Conservation (phyloP, 2,888 invertebrate species). For the Salpingus planirostris region DNA sequence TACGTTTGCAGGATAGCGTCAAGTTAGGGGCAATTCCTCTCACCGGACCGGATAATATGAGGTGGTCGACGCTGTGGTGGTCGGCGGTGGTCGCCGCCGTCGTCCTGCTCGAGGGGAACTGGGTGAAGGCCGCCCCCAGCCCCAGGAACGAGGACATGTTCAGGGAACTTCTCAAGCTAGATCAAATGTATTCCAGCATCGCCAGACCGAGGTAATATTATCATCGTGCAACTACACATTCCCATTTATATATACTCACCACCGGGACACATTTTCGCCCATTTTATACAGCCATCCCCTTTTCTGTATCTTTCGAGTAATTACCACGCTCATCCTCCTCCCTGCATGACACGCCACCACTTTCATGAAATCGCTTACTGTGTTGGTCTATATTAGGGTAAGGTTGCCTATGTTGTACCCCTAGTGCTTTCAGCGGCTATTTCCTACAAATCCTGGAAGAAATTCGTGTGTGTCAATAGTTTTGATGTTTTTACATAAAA, state of each 20-base stretch:
- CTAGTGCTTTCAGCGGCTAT: too few species aligned
- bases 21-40: constrained; percentile 7
- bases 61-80: constrained; percentile 31
- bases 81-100: constrained; percentile 26
- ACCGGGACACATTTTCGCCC: too few species aligned
- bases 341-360: too few species aligned
- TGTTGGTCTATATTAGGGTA: too few species aligned
- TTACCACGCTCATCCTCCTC: too few species aligned
- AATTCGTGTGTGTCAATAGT: too few species aligned
- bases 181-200: constrained; percentile 29
- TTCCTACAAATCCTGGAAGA: too few species aligned
- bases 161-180: constrained; percentile 27
- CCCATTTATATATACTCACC: not conserved
- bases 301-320: too few species aligned
- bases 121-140: constrained; percentile 22
- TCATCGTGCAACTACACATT: not conserved
- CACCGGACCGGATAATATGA: constrained; percentile 27
- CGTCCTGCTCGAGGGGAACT: constrained; percentile 20
- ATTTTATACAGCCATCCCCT: too few species aligned
- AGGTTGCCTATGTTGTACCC: too few species aligned
- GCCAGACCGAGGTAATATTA: constrained; percentile 29
- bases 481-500: too few species aligned
- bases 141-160: constrained; percentile 28
- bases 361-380: too few species aligned
- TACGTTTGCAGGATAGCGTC: constrained; percentile 5